These are phyloP conservation scores for Hesperophylax magnus DNA, from an alignment of 1,140 invertebrate genomes.

Conservation along the genomic window DNA sequence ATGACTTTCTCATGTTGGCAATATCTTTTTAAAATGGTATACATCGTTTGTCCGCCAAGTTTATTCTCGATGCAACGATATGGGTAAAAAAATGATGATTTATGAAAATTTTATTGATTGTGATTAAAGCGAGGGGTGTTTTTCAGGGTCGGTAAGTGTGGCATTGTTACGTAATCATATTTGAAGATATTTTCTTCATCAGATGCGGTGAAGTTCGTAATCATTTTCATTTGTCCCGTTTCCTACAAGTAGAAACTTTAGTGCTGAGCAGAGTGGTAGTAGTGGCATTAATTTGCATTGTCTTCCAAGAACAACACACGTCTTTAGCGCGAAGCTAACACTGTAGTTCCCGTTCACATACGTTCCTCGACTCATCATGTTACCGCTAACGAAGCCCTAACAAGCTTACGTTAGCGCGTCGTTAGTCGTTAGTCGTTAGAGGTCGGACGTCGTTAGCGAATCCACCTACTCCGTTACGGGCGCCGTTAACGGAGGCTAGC, in stretches of 20 bases:
- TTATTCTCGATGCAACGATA: no score
- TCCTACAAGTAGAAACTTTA: no score
- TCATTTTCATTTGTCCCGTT: no score
- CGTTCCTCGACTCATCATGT: conserved; percentile 22
- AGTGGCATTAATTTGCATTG: conserved; percentile 9
- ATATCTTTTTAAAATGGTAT: no score
- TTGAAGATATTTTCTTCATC: neutral
- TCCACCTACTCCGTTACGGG: conserved; percentile 3
- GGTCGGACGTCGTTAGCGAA: conserved; percentile 31
- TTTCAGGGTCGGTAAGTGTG: no score
- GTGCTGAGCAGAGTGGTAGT: no score
- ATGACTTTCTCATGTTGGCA: no score
- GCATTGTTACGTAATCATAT: no score
- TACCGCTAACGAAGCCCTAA: conserved; percentile 35
- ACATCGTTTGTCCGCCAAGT: no score
- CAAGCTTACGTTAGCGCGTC: conserved; percentile 38
- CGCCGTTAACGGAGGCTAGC: conserved; percentile 26
- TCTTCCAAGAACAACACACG: conserved; percentile 8
- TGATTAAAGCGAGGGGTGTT: no score
- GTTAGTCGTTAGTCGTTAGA: conserved; percentile 38
- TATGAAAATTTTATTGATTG: no score
- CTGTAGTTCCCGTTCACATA: neutral
- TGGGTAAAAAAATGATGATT: no score
- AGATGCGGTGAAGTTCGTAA: neutral
- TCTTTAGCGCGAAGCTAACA: neutral